These are phyloP conservation scores for Drosophila robusta DNA, from an alignment of 2,888 invertebrate species.

Conservation along the genomic window DNA sequence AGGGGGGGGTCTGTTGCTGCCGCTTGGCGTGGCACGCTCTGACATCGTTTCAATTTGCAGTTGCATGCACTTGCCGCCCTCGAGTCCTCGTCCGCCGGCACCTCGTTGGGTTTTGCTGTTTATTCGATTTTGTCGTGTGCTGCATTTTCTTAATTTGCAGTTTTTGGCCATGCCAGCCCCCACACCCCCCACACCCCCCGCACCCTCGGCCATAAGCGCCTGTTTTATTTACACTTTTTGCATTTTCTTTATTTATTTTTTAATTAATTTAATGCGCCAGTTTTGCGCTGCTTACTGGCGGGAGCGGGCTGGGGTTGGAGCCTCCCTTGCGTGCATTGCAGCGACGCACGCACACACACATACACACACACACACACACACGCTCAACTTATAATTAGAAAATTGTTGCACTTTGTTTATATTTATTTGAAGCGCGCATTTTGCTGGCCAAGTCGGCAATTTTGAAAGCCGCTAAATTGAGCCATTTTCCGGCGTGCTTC, in stretches of 20 bases:
- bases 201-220: not conserved
- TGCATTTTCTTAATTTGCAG: conserved; percentile 79
- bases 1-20: conserved; percentile 7
- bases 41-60: conserved; percentile 71
- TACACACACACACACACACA: conserved; percentile 5
- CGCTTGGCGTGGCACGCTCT: conserved; percentile 40
- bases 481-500: conserved; percentile 59
- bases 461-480: conserved; percentile 68
- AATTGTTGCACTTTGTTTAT: conserved; percentile 79
- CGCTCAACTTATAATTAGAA: conserved; percentile 68
- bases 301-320: conserved; percentile 4
- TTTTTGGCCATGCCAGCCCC: conserved; percentile 38
- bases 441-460: conserved; percentile 56
- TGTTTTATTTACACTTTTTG: conserved; percentile 71
- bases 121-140: conserved; percentile 82
- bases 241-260: conserved; percentile 66
- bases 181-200: not conserved
- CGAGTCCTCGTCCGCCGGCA: not conserved
- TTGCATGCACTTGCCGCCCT: conserved; percentile 65
- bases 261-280: conserved; percentile 81
- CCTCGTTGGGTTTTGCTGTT: conserved; percentile 57
- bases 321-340: conserved; percentile 56
- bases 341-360: conserved; percentile 13
- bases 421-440: conserved; percentile 33
- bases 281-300: conserved; percentile 60